These are phyloP conservation scores for Caenorhabditis sinica DNA, from an alignment of 2,888 invertebrate species.

Conservation along the genomic window DNA sequence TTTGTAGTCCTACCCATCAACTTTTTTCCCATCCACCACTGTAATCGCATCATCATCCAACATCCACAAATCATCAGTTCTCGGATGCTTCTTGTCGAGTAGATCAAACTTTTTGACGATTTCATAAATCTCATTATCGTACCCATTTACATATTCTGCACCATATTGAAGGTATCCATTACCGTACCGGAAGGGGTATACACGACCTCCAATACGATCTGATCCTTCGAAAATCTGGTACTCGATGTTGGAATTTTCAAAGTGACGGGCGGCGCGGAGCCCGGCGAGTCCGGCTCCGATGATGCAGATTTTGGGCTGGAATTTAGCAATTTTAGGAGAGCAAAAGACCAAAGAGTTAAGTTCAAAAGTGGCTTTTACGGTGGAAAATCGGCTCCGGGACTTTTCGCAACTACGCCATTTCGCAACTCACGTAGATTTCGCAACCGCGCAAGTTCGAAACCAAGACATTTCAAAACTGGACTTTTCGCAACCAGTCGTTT, in stretches of 20 bases:
- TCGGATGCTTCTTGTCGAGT: conserved; percentile 8
- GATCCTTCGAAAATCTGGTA: conserved; percentile 75
- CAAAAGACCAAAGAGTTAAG: too few relatives aligned
- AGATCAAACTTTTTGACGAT: conserved; percentile 68
- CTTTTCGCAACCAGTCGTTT: too few relatives aligned
- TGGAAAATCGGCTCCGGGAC: too few relatives aligned
- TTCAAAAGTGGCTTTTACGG: too few relatives aligned
- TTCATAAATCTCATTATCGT: conserved; percentile 76
- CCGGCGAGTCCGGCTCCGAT: conserved; percentile 73
- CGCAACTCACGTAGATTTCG: too few relatives aligned
- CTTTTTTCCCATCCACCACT: conserved; percentile 63
- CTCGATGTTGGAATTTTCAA: conserved; percentile 60
- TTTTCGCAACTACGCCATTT: too few relatives aligned
- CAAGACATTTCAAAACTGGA: too few relatives aligned
- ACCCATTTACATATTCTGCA: conserved; percentile 81
- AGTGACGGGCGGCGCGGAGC: conserved; percentile 62
- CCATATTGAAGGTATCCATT: conserved; percentile 78
- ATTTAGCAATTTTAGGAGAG: neutral
- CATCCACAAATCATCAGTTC: conserved; percentile 49
- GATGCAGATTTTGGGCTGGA: conserved; percentile 50
- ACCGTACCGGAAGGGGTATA: conserved; percentile 74
- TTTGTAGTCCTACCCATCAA: conserved; percentile 29
- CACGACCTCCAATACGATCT: conserved; percentile 77
- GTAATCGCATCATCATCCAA: conserved; percentile 39
- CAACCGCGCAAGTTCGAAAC: too few relatives aligned